Base-by-base conservation (phyloP, 1,140 invertebrate genomes). In the Drosophila persimilis region DNA sequence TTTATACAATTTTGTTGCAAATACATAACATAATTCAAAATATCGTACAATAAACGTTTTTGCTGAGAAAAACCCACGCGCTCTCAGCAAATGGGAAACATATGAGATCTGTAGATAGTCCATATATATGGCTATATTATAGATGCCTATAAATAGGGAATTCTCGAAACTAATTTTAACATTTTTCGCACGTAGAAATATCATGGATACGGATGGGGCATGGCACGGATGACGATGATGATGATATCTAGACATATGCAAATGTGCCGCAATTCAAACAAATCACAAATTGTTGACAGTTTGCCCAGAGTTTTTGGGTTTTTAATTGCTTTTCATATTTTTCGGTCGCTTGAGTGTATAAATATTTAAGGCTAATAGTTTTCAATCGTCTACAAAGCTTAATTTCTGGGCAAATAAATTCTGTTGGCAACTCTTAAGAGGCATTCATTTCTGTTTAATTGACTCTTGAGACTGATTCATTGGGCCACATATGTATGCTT, bases 261-360 rank as follows among this genome's bases (percentile, higher is more conserved):
- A 86, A 86, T 80, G 52, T 80, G 52, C 54, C 73, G 48, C 58
- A 85, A 64, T 57, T 85, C 65, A 65, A 71, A 81, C 81, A 86
- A 86, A 85, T 85, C 81, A 85, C 3, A 39, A 84, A 70, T 35
- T 52, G 81, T 67, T 59, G 81, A 81, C 77, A 75, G 44, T 66
- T 39, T 73, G 24, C 41, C 41, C 35, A 44, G 48, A 15, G 17
- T 8, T 17, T 50, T 39, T 53, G 8, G 52, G 64, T 39, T 80
- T 77, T 79, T 67, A 79, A 77, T 77, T 79, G 69, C 63, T 69
- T 73, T 80, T 77, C 53, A 58, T 54, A 53, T 70, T 51, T 17
- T 57, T 47, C 29, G 20, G 29, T 54, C 8, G 15, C 17, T 35
- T 62, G 47, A 15, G 26, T 73, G 39, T 73, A 26, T 22, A 65